Evolutionary conservation across 2,113 vertebrate species (phyloP).

Genomic region (Mastomys natalensis): DNA sequence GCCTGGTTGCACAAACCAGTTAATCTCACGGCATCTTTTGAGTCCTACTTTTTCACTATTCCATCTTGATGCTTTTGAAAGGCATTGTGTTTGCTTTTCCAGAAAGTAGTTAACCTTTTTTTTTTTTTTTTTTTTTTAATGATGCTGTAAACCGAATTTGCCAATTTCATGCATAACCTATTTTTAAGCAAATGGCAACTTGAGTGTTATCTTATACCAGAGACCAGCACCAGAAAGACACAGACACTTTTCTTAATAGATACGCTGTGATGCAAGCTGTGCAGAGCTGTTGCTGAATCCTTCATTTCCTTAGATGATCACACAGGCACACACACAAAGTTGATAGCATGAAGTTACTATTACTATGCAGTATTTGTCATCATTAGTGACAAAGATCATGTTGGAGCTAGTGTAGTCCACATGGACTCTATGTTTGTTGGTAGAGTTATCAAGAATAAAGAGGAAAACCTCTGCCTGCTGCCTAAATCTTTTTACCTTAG

Average conservation of each 20-base stretch:
- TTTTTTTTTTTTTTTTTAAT: not conserved
- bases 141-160: slow-evolving; percentile 18
- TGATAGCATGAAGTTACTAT: not conserved
- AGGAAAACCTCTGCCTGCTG: not conserved
- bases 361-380: slow-evolving; percentile 26
- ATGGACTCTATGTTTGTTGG: not conserved
- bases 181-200: slow-evolving; percentile 32
- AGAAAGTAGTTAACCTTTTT: not conserved
- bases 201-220: slow-evolving; percentile 25
- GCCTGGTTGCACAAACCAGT: not conserved
- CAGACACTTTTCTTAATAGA: slow-evolving; percentile 51
- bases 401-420: slow-evolving; percentile 2
- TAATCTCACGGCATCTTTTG: not conserved
- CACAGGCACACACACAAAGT: not conserved
- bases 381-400: slow-evolving; percentile 5
- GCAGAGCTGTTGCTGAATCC: slow-evolving; percentile 50
- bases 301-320: slow-evolving; percentile 43
- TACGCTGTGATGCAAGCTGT: slow-evolving; percentile 15
- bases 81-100: slow-evolving; percentile 12
- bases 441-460: not conserved
- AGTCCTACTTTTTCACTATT: slow-evolving; percentile 2
- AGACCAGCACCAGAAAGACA: slow-evolving; percentile 20
- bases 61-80: slow-evolving; percentile 46
- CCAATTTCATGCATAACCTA: not conserved
- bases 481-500: not conserved